These are phyloP conservation scores for Neomorphus geoffroyi DNA, from an alignment of 2,797 vertebrate species.

Conservation along the genomic window DNA sequence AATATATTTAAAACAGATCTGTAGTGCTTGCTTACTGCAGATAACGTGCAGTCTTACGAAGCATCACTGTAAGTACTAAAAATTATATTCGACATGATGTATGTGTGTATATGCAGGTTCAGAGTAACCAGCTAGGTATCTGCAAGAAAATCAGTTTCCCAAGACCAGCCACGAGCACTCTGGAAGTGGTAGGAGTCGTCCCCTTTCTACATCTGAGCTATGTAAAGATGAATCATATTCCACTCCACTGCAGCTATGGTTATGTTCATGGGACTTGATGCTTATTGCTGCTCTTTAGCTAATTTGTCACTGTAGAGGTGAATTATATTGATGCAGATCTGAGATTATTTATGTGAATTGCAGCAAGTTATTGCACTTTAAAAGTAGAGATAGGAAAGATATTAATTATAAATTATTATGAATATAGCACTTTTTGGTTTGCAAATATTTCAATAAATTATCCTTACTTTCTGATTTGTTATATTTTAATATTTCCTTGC, in stretches of 20 bases:
- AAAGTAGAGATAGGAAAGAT: neutral
- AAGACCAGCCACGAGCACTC: neutral
- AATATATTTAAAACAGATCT: neutral
- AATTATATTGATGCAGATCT: neutral
- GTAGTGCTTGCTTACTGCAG: neutral
- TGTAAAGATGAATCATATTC: conserved; percentile 38
- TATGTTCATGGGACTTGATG: neutral
- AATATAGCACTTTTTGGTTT: neutral
- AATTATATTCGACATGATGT: neutral
- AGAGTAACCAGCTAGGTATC: neutral
- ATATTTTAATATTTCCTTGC: neutral
- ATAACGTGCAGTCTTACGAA: neutral
- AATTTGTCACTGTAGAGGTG: neutral
- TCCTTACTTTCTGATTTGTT: neutral
- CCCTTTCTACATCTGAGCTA: neutral
- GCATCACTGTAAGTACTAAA: neutral
- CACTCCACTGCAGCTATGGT: neutral
- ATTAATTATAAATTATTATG: neutral
- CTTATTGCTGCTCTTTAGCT: neutral
- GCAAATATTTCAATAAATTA: neutral
- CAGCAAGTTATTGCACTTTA: neutral
- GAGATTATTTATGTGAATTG: neutral
- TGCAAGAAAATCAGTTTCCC: neutral
- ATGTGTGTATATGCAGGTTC: neutral
- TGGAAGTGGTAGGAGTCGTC: neutral